A percentile compares a stretch with the other conserved stretches of the same genome.
Evolutionary conservation across 2,113 vertebrate genomes (phyloP).

Genomic region (Neogale vison): DNA sequence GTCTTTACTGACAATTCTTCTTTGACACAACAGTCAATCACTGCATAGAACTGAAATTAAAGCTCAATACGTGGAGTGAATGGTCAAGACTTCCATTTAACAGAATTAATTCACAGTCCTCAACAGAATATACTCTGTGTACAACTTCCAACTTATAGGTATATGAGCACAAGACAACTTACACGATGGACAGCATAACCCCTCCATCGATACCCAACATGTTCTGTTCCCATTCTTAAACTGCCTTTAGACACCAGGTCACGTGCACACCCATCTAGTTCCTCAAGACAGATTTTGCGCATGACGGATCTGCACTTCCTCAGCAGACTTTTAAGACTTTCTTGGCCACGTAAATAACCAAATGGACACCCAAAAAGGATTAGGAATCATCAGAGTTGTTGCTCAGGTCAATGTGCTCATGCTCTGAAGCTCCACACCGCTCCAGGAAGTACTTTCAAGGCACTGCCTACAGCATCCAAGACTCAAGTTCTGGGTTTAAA

Average conservation of each 20-base stretch:
- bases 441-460: neutral
- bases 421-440: neutral
- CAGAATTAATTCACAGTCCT: slow-evolving; percentile 10
- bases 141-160: neutral
- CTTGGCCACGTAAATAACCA: neutral
- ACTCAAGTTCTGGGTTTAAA: neutral
- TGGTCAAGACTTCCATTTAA: slow-evolving; percentile 27
- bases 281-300: neutral
- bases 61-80: neutral
- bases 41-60: neutral
- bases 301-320: neutral
- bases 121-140: neutral
- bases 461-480: neutral
- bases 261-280: neutral
- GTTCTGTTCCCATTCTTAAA: neutral
- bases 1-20: slow-evolving; percentile 3
- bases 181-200: neutral
- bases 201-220: neutral
- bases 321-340: slow-evolving; percentile 4
- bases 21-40: neutral
- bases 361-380: neutral
- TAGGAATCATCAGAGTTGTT: neutral
- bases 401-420: neutral
- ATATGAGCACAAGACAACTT: neutral
- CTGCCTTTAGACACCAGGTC: neutral